Base-by-base conservation (phyloP, 2,888 invertebrate genomes). In the Hemaris fuciformis region DNA sequence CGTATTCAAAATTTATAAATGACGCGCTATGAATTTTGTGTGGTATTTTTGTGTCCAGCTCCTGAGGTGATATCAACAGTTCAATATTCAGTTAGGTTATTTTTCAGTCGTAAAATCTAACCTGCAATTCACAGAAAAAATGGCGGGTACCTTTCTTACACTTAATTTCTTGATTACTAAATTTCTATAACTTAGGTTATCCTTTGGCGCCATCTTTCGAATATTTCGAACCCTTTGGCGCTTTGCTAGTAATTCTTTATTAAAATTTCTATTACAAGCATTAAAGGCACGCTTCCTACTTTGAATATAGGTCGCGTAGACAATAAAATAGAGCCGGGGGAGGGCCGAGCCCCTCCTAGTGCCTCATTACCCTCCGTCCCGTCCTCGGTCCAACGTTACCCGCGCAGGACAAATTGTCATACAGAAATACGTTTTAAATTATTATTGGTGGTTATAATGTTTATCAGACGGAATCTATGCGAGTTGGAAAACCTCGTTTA, bases 241-340 rank as follows among this genome's bases (percentile, higher is more conserved):
- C 38, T 10, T 38, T n/a, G n/a, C 8, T 38, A 53, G 53, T 53
- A 20, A 48, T 53, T 3, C 31, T 53, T 53, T 53, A 53, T 53
- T 53, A 53, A 53, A 53, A 18, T 18, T 20, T 53, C 31, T 31
- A 27, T 53, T 18, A 27, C 27, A 53, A 31, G 53, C 18, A 53
- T 53, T 53, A 53, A 53, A 31, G 31, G 27, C 18, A 53, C 31
- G 53, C 53, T 53, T 53, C 31, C 27, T 25, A 46, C 46, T 53
- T 38, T 73, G 83, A 79, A 89, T 85, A 82, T 89, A 81, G 89
- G 89, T 89, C 89, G 87, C 76, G 75, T 72, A 83, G 85, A 88
- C 88, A 89, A 88, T 83, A 81, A 53, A 53, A 53, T 31, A 18
- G 27, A 27, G 10, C 8, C 2, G 31, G 53, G 18, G 10, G 53